phyloP scores from a whole-genome alignment of 2,888 invertebrate genomes.

The Nipponacmea schrenckii region DNA sequence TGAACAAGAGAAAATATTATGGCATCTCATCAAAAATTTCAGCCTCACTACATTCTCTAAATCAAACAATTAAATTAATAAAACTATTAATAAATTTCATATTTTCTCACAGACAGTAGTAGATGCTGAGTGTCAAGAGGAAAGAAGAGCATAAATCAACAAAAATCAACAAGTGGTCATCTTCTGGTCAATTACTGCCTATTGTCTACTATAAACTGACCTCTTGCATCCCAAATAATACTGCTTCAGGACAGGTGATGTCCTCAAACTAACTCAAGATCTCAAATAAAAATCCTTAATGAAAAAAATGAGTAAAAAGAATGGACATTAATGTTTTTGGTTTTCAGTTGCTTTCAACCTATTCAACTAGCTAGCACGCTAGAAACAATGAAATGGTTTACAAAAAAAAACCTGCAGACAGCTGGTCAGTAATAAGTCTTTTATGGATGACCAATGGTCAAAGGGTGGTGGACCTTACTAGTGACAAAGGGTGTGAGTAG shows the following conservation, averaged over 20 bases:
- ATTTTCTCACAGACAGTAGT: too few relatives aligned
- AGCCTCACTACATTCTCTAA: too few relatives aligned
- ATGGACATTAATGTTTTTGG: background rate
- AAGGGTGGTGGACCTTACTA: background rate
- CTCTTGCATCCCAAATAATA: background rate
- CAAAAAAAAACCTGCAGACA: background rate
- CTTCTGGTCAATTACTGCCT: background rate
- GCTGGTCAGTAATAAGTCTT: background rate
- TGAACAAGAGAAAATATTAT: too few relatives aligned
- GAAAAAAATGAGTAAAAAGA: background rate
- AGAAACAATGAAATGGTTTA: background rate
- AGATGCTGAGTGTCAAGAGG: too few relatives aligned
- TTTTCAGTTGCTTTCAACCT: background rate
- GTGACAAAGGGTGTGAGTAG: background rate
- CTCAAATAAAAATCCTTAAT: background rate
- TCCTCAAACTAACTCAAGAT: background rate
- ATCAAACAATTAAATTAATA: too few relatives aligned
- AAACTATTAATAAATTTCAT: too few relatives aligned
- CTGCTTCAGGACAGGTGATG: conserved; percentile 4
- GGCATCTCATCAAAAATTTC: too few relatives aligned
- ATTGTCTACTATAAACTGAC: conserved; percentile 1
- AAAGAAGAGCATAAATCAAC: background rate
- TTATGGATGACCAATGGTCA: background rate
- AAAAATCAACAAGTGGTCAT: conserved; percentile 11
- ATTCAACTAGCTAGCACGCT: background rate